Evolutionary conservation across 2,888 invertebrate species (phyloP).

Genomic region (Aphidoletes aphidimyza): DNA sequence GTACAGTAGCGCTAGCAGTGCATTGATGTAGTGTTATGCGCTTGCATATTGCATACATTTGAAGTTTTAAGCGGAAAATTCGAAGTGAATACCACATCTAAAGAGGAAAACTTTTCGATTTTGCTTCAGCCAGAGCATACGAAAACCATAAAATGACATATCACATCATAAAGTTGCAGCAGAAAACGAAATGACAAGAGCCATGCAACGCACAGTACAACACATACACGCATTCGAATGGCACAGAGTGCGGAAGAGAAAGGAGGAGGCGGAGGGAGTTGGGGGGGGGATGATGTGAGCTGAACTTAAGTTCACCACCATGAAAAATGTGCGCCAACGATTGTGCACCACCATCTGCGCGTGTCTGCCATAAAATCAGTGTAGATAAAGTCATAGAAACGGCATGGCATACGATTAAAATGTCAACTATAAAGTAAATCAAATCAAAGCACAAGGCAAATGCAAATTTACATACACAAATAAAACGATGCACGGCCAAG

Average conservation of each 20-base stretch:
- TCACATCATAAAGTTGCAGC: conserved; percentile 34
- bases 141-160: conserved; percentile 40
- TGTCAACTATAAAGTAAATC: conserved; percentile 41
- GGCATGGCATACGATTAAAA: conserved; percentile 35
- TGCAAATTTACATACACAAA: not conserved
- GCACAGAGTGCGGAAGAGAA: no score
- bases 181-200: not conserved
- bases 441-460: not conserved
- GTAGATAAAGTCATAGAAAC: not conserved
- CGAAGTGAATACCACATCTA: conserved; percentile 35
- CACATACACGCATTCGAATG: no score
- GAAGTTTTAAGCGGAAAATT: conserved; percentile 29
- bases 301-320: conserved; percentile 37
- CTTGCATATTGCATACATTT: not conserved
- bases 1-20: no score
- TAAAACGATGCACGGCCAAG: not conserved
- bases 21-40: not conserved
- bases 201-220: no score
- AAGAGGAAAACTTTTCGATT: conserved; percentile 43
- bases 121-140: not conserved
- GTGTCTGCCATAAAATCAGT: conserved; percentile 23
- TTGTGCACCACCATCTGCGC: conserved; percentile 9
- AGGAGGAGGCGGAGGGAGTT: no score
- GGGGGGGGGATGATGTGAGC: no score
- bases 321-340: not conserved